Evolutionary conservation across 2,888 invertebrate genomes (phyloP), one percentile per base, ranked within the genome.

Genomic region (Ophraella communa): DNA sequence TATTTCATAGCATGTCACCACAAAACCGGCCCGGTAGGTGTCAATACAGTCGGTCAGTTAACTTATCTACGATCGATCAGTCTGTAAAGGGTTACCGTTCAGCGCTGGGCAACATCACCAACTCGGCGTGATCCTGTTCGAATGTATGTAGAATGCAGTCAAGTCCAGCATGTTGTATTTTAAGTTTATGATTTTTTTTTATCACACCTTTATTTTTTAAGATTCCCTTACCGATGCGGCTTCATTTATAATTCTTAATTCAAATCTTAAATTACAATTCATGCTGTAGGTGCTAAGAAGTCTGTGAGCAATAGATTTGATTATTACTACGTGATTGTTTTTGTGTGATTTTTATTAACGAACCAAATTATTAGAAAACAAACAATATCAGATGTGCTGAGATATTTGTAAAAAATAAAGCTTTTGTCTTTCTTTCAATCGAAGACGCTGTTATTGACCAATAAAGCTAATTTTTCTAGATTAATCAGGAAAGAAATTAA

Each of bases 1-100:
- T 79, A 79, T 81, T 80, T 81, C 80, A 80, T 80, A 78, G 81
- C 80, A 72, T 80, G 81, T 81, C 81, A 80, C 80, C 81, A 80
- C 80, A 80, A 79, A 76, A 76, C 77, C 77, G 53, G 77, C 80
- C 77, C 80, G 79, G 80, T 81, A 80, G 80, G 80, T 81, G 80
- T 80, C 79, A 79, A 79, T 74, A 67, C 70, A 75, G 67, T 68
- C 74, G 74, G 66, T 68, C 73, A 72, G 71, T 67, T 67, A 72
- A 54, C 27, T 49, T 45, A n/a, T 61, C 30, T 45, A 8, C 63
- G 66, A 61, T 70, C 75, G 70, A 69, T 61, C 52, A 56, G 60
- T 56, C 45, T 45, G 54, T 54, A 24, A n/a, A 66, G 11, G 59
- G 27, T 63, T 14, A 65, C 62, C 61, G 70, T 44, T 55, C 63